phyloP scores from a whole-genome alignment of 2,797 vertebrate species.

The Philypnodon macrostomus region DNA sequence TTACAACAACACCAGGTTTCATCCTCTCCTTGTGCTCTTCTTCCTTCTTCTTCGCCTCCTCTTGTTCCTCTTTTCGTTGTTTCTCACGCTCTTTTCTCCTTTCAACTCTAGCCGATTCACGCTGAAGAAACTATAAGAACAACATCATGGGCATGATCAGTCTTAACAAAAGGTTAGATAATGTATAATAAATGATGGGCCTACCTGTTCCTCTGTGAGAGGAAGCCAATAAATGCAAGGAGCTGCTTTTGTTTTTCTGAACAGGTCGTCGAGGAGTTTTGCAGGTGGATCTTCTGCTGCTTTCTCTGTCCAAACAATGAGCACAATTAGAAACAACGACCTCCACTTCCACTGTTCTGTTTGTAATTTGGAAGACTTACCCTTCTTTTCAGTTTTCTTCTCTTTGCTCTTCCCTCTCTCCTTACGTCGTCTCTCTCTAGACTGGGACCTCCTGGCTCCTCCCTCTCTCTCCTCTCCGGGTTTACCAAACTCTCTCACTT shows the following conservation, averaged over 20 bases:
- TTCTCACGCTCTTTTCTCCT: conserved; percentile 83
- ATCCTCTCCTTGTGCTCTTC: conserved; percentile 77
- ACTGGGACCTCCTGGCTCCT: conserved; percentile 75
- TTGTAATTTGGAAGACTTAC: conserved; percentile 49
- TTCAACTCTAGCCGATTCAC: conserved; percentile 81
- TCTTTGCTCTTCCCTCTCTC: conserved; percentile 89
- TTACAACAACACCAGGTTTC: conserved; percentile 46
- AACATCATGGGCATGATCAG: not conserved
- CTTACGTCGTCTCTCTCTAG: conserved; percentile 83
- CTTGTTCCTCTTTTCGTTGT: conserved; percentile 77
- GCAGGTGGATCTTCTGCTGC: conserved; percentile 86
- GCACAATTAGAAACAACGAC: not conserved
- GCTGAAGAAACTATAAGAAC: conserved; percentile 75
- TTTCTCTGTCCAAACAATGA: conserved; percentile 73
- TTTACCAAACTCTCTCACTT: conserved; percentile 81
- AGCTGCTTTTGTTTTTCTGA: conserved; percentile 90
- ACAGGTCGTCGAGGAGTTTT: conserved; percentile 89
- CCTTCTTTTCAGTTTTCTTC: conserved; percentile 88
- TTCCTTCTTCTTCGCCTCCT: conserved; percentile 82
- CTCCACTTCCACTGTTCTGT: not conserved
- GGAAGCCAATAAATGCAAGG: conserved; percentile 95
- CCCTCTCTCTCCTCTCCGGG: conserved; percentile 78
- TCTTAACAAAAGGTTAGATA: no score
- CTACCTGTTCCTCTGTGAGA: conserved; percentile 87
- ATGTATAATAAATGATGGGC: not conserved